These are phyloP conservation scores for Hippopotamus amphibius DNA, from an alignment of 2,113 vertebrate species.

Conservation along the genomic window DNA sequence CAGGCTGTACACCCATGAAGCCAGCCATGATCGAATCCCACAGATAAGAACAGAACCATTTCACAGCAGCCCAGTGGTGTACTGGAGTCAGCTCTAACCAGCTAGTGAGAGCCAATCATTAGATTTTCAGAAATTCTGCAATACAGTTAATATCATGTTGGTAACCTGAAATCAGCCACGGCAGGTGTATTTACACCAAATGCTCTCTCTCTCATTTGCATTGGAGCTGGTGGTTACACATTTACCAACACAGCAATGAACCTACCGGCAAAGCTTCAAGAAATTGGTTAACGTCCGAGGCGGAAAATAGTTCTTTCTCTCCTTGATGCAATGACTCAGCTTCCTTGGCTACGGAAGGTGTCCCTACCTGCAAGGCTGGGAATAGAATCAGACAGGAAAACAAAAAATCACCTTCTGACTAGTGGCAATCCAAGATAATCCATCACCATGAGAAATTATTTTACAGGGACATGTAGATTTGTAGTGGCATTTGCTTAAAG, in stretches of 20 bases:
- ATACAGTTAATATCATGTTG: neutral
- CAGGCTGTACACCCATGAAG: neutral
- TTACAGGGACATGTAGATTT: neutral
- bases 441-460: neutral
- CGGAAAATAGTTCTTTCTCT: neutral
- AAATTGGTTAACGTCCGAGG: accelerated
- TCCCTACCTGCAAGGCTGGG: neutral
- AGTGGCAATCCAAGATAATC: neutral
- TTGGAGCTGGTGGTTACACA: neutral
- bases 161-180: neutral
- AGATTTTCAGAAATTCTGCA: conserved; percentile 17
- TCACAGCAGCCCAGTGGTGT: neutral
- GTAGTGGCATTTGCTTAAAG: neutral
- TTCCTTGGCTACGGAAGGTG: neutral
- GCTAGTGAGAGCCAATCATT: neutral
- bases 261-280: neutral
- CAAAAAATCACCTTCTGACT: neutral
- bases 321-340: neutral
- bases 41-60: neutral
- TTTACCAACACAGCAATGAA: neutral
- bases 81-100: neutral
- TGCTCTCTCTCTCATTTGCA: too few species aligned
- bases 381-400: conserved; percentile 1
- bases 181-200: neutral
- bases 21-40: neutral